A percentile compares a stretch with the other conserved stretches of the same genome.
Evolutionary conservation across 2,888 invertebrate species (phyloP).

Genomic region (Spatulosminthurus flaviceps): DNA sequence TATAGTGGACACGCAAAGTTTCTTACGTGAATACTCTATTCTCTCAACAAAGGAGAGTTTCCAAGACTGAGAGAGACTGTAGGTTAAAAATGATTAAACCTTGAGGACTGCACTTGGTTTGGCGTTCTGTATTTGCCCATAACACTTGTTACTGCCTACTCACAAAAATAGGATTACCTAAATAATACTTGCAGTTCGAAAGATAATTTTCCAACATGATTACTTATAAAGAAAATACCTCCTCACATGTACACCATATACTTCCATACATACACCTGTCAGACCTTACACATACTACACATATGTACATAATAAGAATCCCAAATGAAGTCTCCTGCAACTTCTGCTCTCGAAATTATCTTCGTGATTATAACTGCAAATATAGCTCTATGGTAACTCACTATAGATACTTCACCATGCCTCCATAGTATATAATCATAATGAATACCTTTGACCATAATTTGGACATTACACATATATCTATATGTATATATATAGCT

Average conservation of each 20-base stretch:
- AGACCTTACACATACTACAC: no score
- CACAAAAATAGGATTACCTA: slow-evolving; percentile 39
- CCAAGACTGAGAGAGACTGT: neutral
- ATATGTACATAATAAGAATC: neutral
- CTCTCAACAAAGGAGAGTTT: neutral
- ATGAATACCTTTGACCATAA: no score
- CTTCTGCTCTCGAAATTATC: neutral
- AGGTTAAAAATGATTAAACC: slow-evolving; percentile 39
- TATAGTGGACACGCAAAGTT: no score
- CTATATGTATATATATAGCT: no score
- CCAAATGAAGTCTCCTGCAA: neutral
- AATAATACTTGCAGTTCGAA: slow-evolving; percentile 25
- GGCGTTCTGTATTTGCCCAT: slow-evolving; percentile 10
- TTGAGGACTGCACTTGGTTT: slow-evolving; percentile 34
- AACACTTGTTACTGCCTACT: slow-evolving; percentile 36
- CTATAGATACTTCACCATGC: no score
- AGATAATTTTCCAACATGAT: neutral
- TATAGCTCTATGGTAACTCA: neutral
- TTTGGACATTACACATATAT: no score
- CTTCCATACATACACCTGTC: neutral
- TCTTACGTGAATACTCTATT: no score
- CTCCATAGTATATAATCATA: no score
- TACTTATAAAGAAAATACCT: no score
- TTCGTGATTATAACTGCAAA: neutral
- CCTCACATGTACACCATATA: no score